Conservation (phyloP, 2,797 vertebrate species). For the Dipus sagitta region DNA sequence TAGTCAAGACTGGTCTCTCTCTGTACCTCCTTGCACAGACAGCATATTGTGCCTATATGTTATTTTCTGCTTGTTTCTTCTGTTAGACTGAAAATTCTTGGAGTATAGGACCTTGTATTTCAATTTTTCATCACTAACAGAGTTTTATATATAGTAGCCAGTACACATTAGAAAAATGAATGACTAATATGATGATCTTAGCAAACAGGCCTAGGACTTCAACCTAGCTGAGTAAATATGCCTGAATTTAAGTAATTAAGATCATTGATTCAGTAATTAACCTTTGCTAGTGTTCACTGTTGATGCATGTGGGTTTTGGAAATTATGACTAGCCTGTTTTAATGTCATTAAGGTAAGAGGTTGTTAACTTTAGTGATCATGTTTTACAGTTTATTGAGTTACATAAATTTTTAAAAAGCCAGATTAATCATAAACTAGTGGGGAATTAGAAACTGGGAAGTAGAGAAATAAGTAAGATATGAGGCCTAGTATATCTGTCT, state of each 20-base stretch:
- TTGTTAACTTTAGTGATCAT: conserved; percentile 30
- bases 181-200: conserved; percentile 40
- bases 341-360: conserved; percentile 46
- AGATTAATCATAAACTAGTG: not conserved
- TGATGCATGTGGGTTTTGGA: conserved; percentile 20
- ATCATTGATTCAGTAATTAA: conserved; percentile 37
- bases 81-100: not conserved
- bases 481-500: not conserved
- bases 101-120: conserved; percentile 18
- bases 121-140: conserved; percentile 11
- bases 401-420: conserved; percentile 60
- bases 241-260: conserved; percentile 11
- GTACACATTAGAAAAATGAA: conserved; percentile 34
- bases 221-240: not conserved
- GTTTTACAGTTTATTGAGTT: conserved; percentile 55
- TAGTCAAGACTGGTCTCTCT: not conserved
- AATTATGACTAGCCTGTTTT: conserved; percentile 54
- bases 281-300: conserved; percentile 61
- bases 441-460: conserved; percentile 51
- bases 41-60: not conserved
- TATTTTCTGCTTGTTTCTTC: conserved; percentile 13
- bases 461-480: not conserved
- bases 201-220: not conserved
- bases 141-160: not conserved
- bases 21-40: not conserved